Conservation (phyloP, 2,888 invertebrate genomes). For the Leptinotarsa juncta region DNA sequence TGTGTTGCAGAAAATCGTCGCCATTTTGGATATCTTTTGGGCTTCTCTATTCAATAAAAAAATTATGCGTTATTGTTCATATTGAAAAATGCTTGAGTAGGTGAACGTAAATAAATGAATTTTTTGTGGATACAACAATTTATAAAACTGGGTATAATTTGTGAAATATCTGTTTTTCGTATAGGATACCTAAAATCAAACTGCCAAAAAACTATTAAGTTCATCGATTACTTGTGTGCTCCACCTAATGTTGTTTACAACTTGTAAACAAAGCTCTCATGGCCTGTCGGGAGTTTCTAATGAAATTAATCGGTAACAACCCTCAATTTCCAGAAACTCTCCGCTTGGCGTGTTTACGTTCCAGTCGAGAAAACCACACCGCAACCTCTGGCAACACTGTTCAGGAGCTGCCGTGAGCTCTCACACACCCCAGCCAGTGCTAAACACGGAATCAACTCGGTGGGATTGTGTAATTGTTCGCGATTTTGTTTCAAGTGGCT, state of each 20-base stretch:
- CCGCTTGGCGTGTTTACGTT: neutral
- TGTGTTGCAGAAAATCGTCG: too few relatives aligned
- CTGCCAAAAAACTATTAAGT: neutral
- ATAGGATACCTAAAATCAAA: neutral
- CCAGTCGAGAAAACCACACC: slow-evolving; percentile 24
- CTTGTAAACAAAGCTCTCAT: slow-evolving; percentile 17
- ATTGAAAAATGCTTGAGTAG: too few relatives aligned
- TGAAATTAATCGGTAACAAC: neutral
- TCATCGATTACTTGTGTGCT: neutral
- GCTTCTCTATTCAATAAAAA: too few relatives aligned
- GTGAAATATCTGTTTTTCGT: too few relatives aligned
- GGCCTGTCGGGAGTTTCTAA: neutral
- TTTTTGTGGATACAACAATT: neutral
- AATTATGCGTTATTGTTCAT: too few relatives aligned
- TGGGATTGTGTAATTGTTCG: slow-evolving; percentile 40
- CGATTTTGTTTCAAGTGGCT: slow-evolving; percentile 39
- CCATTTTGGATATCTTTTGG: too few relatives aligned
- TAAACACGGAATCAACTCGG: slow-evolving; percentile 41
- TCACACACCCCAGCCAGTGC: slow-evolving; percentile 44
- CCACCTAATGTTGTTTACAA: neutral
- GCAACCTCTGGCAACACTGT: slow-evolving; percentile 33
- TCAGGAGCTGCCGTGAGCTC: slow-evolving; percentile 39
- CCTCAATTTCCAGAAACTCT: neutral
- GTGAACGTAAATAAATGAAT: too few relatives aligned
- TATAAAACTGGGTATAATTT: too few relatives aligned